Evolutionary conservation across 2,113 vertebrate species (phyloP).

Genomic region (Caretta caretta): DNA sequence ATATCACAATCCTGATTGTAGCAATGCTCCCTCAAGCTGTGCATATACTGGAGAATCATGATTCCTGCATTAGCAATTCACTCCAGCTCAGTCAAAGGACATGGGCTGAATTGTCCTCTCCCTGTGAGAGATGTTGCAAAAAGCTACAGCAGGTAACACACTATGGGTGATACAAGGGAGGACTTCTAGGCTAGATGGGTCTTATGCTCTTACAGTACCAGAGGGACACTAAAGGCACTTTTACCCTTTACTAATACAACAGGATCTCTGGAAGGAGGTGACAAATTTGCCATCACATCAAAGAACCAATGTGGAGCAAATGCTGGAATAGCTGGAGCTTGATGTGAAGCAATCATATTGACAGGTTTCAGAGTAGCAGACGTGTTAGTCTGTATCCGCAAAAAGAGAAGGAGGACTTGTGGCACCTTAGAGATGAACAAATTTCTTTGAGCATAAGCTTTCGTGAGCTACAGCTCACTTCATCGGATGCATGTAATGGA

Average conservation of each 20-base stretch:
- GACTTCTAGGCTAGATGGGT: neutral
- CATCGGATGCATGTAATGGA: too few relatives aligned
- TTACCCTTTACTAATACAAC: neutral
- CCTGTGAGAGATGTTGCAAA: neutral
- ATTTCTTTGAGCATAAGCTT: too few relatives aligned
- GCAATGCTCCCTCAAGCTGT: too few relatives aligned
- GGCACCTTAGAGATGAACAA: too few relatives aligned
- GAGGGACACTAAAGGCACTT: neutral
- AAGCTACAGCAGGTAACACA: neutral
- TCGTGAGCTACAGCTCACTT: too few relatives aligned
- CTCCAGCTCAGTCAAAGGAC: neutral
- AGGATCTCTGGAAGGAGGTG: neutral
- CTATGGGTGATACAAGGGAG: neutral
- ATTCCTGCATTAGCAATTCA: too few relatives aligned
- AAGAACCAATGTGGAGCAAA: neutral
- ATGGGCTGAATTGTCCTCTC: neutral
- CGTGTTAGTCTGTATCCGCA: too few relatives aligned
- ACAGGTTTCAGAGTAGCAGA: too few relatives aligned
- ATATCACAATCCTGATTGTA: too few relatives aligned
- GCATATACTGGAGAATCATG: too few relatives aligned
- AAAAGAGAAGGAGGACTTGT: too few relatives aligned
- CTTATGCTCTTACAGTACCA: neutral
- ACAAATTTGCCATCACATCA: neutral
- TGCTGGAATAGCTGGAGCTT: neutral
- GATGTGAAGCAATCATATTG: neutral